These are phyloP conservation scores for Macrophya annulata DNA, from an alignment of 2,888 invertebrate species.

Conservation along the genomic window DNA sequence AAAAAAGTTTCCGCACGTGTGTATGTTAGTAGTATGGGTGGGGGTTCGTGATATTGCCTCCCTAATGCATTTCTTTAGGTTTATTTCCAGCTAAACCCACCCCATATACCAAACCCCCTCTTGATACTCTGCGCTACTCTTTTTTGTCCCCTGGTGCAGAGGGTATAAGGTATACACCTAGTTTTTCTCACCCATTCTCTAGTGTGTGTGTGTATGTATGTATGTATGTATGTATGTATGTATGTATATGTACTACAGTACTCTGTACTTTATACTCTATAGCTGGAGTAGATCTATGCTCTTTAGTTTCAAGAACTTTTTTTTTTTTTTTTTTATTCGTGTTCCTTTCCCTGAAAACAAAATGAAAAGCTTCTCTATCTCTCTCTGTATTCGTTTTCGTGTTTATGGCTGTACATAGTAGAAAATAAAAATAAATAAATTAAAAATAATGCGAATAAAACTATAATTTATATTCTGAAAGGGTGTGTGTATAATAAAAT, in stretches of 20 bases:
- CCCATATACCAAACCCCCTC: slow-evolving; percentile 41
- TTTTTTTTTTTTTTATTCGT: slow-evolving; percentile 50
- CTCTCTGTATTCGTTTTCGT: not conserved
- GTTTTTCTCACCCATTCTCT: not conserved
- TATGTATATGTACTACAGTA: not conserved
- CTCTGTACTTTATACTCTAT: not conserved
- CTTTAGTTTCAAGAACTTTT: not conserved
- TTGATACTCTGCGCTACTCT: slow-evolving; percentile 44
- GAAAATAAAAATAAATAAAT: slow-evolving; percentile 68
- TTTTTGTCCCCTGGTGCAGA: not conserved
- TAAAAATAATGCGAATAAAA: slow-evolving; percentile 67
- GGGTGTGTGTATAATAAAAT: slow-evolving; percentile 65
- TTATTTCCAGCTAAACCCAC: slow-evolving; percentile 48
- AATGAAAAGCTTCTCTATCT: not conserved
- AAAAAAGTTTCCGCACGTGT: not conserved
- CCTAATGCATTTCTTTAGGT: slow-evolving; percentile 65
- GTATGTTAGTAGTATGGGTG: not conserved
- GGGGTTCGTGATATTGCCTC: slow-evolving; percentile 53
- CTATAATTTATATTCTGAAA: slow-evolving; percentile 66
- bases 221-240: too few relatives aligned
- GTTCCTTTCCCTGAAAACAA: slow-evolving; percentile 15
- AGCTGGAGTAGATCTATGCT: slow-evolving; percentile 9
- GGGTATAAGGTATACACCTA: not conserved
- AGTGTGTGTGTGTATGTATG: not conserved
- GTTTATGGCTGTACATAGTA: slow-evolving; percentile 37